phyloP scores from a whole-genome alignment of 2,113 vertebrate species.

The Notothenia rossii region DNA sequence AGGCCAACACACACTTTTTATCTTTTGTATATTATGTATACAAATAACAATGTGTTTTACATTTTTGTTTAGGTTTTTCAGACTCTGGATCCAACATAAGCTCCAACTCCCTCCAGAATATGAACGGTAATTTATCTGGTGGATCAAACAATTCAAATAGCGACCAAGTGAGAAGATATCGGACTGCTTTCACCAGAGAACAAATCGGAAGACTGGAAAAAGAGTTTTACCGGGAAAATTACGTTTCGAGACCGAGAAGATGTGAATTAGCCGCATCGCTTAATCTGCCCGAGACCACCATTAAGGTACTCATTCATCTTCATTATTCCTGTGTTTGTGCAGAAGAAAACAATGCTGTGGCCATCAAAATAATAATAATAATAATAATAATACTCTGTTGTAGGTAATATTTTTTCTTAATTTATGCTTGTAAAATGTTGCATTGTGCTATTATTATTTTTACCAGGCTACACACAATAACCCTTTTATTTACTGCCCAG shows the following conservation, averaged over 20 bases:
- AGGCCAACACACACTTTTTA: not conserved
- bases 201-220: conserved; percentile 93
- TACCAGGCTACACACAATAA: not conserved
- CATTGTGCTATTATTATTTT: not conserved
- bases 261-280: conserved; percentile 96
- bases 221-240: conserved; percentile 95
- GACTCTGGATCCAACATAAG: conserved; percentile 89
- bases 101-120: conserved; percentile 85
- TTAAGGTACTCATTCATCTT: conserved; percentile 88
- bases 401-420: not conserved
- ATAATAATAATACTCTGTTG: not conserved
- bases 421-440: not conserved
- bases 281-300: conserved; percentile 97
- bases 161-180: conserved; percentile 92
- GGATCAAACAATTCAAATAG: conserved; percentile 89
- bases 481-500: not conserved
- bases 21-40: not conserved
- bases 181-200: conserved; percentile 92
- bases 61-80: conserved; percentile 85
- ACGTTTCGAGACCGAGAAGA: conserved; percentile 93
- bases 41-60: conserved; percentile 1
- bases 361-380: not conserved
- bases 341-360: not conserved
- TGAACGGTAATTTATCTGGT: conserved; percentile 87
- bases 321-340: conserved; percentile 23